Conservation (phyloP, 2,888 invertebrate genomes). For the Philereme vetulata region DNA sequence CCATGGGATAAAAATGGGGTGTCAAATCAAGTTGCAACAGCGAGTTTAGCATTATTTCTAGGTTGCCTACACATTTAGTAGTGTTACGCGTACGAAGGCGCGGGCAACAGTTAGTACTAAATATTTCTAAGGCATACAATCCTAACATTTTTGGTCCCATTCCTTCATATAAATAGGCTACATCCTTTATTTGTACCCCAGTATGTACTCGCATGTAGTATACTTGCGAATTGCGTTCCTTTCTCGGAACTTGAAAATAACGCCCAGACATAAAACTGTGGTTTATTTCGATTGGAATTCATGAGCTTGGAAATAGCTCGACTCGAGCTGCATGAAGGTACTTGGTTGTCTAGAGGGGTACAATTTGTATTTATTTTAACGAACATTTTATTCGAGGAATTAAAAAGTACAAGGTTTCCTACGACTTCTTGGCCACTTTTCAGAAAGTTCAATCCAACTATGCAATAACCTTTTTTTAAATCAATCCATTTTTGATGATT, state of each 20-base stretch:
- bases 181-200: constrained; percentile 8
- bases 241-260: constrained; percentile 29
- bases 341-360: constrained; percentile 17
- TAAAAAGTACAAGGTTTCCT: constrained; percentile 1
- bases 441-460: no score
- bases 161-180: constrained; percentile 11
- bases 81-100: no score
- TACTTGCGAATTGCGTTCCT: constrained; percentile 27
- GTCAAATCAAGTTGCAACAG: no score
- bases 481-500: no score
- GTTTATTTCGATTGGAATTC: constrained; percentile 33
- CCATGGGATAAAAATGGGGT: no score
- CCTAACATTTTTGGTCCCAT: constrained; percentile 8
- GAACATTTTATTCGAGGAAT: constrained; percentile 6
- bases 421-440: no score
- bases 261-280: constrained; percentile 31
- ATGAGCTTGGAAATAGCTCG: constrained; percentile 29
- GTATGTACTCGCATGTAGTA: not conserved
- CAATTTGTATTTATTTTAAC: constrained; percentile 21
- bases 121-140: not conserved
- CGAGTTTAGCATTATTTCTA: no score
- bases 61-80: no score
- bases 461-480: no score
- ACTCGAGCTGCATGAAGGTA: not conserved
- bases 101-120: no score